phyloP scores from a whole-genome alignment of 2,113 vertebrate species.

The Scomber japonicus region DNA sequence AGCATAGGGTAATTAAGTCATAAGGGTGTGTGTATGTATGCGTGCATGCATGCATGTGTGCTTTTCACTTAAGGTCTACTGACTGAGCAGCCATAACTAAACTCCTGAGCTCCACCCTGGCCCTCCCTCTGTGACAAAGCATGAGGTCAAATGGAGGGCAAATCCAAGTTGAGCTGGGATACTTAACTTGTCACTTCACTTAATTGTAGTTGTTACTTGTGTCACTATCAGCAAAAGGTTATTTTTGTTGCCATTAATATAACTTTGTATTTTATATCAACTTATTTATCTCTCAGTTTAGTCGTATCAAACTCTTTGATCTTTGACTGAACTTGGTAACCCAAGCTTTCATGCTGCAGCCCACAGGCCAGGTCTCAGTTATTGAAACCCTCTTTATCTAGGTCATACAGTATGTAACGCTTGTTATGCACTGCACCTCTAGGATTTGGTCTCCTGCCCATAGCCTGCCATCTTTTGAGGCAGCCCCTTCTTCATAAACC shows the following conservation, averaged over 20 bases:
- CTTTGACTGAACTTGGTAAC: slow-evolving; percentile 16
- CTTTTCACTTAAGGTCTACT: slow-evolving; percentile 43
- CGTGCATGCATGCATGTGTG: slow-evolving; percentile 33
- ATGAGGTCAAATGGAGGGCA: slow-evolving; percentile 65
- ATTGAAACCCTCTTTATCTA: slow-evolving; percentile 38
- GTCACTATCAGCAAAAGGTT: not conserved
- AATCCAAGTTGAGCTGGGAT: slow-evolving; percentile 49
- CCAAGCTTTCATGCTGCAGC: slow-evolving; percentile 7
- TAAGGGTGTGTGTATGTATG: slow-evolving; percentile 45
- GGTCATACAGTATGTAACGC: slow-evolving; percentile 22
- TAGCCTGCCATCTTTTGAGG: slow-evolving; percentile 95
- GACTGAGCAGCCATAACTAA: slow-evolving; percentile 60
- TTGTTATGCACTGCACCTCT: slow-evolving; percentile 85
- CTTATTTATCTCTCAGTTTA: not conserved
- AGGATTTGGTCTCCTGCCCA: slow-evolving; percentile 99
- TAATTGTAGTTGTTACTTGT: not conserved
- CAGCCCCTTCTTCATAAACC: slow-evolving; percentile 97
- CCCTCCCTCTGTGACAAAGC: slow-evolving; percentile 61
- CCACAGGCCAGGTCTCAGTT: slow-evolving; percentile 24
- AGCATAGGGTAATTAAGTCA: slow-evolving; percentile 67
- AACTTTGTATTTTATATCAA: not conserved
- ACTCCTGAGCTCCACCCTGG: slow-evolving; percentile 51
- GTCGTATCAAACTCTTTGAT: not conserved
- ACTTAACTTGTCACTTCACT: slow-evolving; percentile 26
- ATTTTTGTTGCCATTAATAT: not conserved